Evolutionary conservation across 2,797 vertebrate species (phyloP).

Genomic region (Melopsittacus undulatus): DNA sequence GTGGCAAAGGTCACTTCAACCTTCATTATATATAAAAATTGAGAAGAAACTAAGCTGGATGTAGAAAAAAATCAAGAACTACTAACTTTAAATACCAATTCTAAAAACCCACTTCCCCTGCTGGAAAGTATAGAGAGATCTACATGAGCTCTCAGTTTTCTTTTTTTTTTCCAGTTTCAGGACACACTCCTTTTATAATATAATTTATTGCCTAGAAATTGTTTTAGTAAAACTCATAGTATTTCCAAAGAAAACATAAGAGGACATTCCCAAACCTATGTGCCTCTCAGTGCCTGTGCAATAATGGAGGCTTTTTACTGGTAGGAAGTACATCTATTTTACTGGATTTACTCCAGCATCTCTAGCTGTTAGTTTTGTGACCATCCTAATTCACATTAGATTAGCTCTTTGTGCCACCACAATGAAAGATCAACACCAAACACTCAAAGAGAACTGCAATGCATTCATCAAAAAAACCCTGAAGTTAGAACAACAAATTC

Average conservation of each 20-base stretch:
- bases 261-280: not conserved
- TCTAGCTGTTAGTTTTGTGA: constrained; percentile 5
- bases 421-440: not conserved
- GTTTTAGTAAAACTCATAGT: not conserved
- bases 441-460: not conserved
- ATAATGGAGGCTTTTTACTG: not conserved
- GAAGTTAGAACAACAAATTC: not conserved
- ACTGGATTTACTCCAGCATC: constrained; percentile 8
- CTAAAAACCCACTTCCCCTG: not conserved
- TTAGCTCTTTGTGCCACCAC: not conserved
- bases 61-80: not conserved
- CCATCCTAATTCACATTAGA: not conserved
- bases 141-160: not conserved
- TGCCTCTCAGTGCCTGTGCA: not conserved
- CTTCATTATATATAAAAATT: not conserved
- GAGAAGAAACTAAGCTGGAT: not conserved
- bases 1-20: not conserved
- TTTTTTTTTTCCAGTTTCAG: not conserved
- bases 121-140: not conserved
- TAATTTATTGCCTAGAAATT: not conserved
- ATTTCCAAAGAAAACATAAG: not conserved
- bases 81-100: not conserved
- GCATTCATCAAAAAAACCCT: not conserved
- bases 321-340: constrained; percentile 13
- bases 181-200: not conserved